Base-by-base conservation (phyloP, 2,888 invertebrate genomes). In the Chouioia cunea region DNA sequence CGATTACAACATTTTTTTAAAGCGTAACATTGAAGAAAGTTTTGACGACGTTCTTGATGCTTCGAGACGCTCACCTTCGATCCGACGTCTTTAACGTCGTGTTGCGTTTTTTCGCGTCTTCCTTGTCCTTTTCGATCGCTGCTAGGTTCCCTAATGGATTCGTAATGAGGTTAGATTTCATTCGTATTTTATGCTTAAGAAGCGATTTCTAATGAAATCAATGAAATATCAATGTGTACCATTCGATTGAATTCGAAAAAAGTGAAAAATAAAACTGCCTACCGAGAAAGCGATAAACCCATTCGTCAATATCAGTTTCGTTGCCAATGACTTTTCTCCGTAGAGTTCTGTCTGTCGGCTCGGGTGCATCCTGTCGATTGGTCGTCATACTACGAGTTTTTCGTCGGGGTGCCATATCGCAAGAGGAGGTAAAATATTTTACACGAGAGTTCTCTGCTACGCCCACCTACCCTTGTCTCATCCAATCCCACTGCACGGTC, bases 281-380 rank as follows among this genome's bases (percentile, higher is more conserved):
- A 76, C 76, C 73, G 47, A 76, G 47, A 71, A 75, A 75, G n/a
- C 73, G 68, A 47, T 72, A 73, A 54, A 75, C 66, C 63, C 73
- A 73, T 43, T 75, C 67, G 14, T 73, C 73, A 15, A 74, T 60
- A n/a, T 74, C 54, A 15, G 20, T 3, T 0, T 56, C 46, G 27
- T 50, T n/a, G 15, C 8, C 2, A 6, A 22, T 14, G 14, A 22
- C 18, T 20, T 44, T 46, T 18, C 15, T 46, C 14, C 47, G 67
- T 3, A 8, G 43, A 23, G 14, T 6, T 47, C 16, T 12, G 14
- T 12, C 18, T 16, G 20, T n/a, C 58, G 18, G 20, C 10, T 47
- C 46, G 4, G 10, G 15, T 0, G 16, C 2, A n/a, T 59, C 36
- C 2, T 22, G 36, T 46, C 27, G 57, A 58, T 57, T 54, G 16